These are phyloP conservation scores for Electrona antarctica DNA, from an alignment of 2,113 vertebrate genomes.

Conservation along the genomic window DNA sequence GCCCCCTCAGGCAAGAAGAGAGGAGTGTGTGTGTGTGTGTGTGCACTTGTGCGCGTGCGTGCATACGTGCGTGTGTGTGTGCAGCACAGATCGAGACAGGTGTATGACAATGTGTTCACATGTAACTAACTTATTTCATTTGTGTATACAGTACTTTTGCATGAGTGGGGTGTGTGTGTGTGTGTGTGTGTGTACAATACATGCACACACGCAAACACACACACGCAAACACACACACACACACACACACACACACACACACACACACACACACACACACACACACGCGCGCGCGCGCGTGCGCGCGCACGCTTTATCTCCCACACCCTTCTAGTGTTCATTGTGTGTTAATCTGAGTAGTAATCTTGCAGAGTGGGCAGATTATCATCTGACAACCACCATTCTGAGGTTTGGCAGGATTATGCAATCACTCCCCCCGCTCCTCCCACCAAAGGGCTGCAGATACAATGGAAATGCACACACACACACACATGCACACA, in stretches of 20 bases:
- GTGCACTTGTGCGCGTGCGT: constrained; percentile 28
- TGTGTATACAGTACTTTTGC: no score
- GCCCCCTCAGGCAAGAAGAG: constrained; percentile 36
- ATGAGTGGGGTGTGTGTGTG: no score
- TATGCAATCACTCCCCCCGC: constrained; percentile 50
- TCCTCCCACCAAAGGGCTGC: constrained; percentile 35
- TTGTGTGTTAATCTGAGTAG: constrained; percentile 62
- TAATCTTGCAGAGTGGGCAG: constrained; percentile 67
- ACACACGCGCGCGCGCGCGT: neutral
- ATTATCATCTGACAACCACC: constrained; percentile 64
- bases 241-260: constrained; percentile 9
- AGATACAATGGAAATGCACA: constrained; percentile 48
- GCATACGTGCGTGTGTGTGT: constrained; percentile 4
- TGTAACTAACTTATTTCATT: neutral
- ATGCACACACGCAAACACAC: neutral
- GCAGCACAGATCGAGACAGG: constrained; percentile 7
- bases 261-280: neutral
- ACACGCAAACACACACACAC: constrained; percentile 4
- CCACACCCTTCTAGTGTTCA: constrained; percentile 50
- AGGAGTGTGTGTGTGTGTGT: constrained; percentile 28
- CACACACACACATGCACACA: constrained; percentile 3
- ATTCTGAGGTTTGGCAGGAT: constrained; percentile 54
- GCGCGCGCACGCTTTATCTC: constrained; percentile 40
- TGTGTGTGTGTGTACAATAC: no score
- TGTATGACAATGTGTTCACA: neutral